Evolutionary conservation across 2,797 vertebrate species (phyloP).

Genomic region (Paramormyrops hopkinsi): DNA sequence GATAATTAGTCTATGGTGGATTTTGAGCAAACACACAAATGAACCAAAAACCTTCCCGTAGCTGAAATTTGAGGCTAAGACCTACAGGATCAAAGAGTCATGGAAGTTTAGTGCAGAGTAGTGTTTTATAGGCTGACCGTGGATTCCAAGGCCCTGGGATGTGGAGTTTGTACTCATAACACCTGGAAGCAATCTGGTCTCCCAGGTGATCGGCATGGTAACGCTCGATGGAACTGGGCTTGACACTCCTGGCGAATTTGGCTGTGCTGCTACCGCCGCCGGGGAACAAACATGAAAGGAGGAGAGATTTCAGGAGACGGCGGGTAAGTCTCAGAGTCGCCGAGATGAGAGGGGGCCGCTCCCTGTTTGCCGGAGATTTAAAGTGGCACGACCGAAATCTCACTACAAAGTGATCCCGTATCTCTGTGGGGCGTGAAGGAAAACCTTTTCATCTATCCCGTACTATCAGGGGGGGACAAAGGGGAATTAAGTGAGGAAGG

Average conservation of each 20-base stretch:
- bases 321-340: conserved; percentile 53
- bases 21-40: background rate
- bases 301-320: conserved; percentile 44
- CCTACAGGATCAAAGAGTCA: background rate
- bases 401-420: conserved; percentile 51
- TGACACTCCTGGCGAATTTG: background rate
- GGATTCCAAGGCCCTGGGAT: background rate
- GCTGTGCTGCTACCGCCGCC: conserved; percentile 23
- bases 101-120: background rate
- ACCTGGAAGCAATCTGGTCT: background rate
- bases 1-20: background rate
- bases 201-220: background rate
- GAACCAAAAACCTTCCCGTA: background rate
- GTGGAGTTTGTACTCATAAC: background rate
- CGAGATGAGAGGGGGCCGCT: conserved; percentile 53
- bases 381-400: conserved; percentile 41
- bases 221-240: background rate
- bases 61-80: background rate
- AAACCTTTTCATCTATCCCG: conserved; percentile 49
- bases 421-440: conserved; percentile 46
- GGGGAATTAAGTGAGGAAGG: conserved; percentile 31
- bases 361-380: conserved; percentile 49
- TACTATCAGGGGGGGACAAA: conserved; percentile 46
- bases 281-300: conserved; percentile 46
- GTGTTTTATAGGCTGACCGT: background rate